Percentiles rank a stretch among this genome's conserved stretches.
Evolutionary conservation across 2,888 invertebrate genomes (phyloP).

Genomic region (Apotomis capreana): DNA sequence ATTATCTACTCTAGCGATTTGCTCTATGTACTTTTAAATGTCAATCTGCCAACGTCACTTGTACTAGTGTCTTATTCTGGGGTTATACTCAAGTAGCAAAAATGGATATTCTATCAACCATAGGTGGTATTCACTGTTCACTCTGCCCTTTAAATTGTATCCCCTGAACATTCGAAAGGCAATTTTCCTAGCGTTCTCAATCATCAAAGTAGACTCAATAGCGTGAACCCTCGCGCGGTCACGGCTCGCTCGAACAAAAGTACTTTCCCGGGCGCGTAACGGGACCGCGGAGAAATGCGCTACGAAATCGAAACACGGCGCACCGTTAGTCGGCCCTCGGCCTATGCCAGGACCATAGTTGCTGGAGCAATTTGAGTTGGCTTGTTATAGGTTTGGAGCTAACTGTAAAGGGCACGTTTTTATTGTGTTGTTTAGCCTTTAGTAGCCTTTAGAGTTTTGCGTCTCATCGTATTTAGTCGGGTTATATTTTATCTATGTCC

Average conservation of each 20-base stretch:
- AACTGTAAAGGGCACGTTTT: not conserved
- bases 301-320: constrained; percentile 83
- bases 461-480: too few species aligned
- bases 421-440: not conserved
- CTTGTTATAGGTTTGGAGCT: constrained; percentile 18
- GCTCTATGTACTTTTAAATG: too few species aligned
- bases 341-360: constrained; percentile 51
- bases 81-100: too few species aligned
- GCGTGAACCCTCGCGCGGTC: constrained; percentile 68
- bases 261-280: constrained; percentile 81
- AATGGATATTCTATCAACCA: too few species aligned
- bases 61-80: too few species aligned
- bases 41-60: too few species aligned
- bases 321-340: constrained; percentile 80
- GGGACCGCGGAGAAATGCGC: constrained; percentile 82
- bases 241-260: constrained; percentile 67
- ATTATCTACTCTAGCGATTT: too few species aligned
- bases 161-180: constrained; percentile 27
- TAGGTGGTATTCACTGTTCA: too few species aligned
- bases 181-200: constrained; percentile 41
- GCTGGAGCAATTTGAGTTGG: constrained; percentile 16
- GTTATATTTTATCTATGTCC: too few species aligned
- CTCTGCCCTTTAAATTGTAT: not conserved
- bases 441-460: too few species aligned
- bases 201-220: constrained; percentile 58